Evolutionary conservation across 2,797 vertebrate genomes (phyloP), one percentile per base, ranked within the genome.

Genomic region (Rhadinocentrus ornatus): DNA sequence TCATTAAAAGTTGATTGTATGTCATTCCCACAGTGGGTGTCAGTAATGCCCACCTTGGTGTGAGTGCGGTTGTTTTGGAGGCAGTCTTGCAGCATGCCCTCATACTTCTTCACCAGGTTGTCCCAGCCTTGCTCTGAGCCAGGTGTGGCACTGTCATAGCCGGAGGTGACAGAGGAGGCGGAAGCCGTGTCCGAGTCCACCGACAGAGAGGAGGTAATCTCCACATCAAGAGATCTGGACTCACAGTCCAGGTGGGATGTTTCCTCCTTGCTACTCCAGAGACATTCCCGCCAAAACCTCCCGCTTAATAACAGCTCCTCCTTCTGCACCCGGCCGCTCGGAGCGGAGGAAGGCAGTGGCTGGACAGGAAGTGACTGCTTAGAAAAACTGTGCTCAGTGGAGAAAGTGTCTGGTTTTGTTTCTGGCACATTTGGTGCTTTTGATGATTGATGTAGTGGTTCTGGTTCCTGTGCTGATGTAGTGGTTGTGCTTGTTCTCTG

Each of bases 91-190:
- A 98, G 88, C 44, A 93, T 80, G 0, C 88, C 91, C 53, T 97
- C 95, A 1, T 95, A 96, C 48, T 92, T 95, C 93, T 91, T 94
- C 81, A 95, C 81, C 79, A 96, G 85, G 62, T 57, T 79, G 53
- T 95, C 93, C 95, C 95, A 96, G 77, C 81, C 84, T 7, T 82
- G 89, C 65, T 95, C 93, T 6, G 85, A 84, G 68, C 80, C 78
- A 0, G 92, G 88, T 0, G 92, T 92, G 39, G 91, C 78, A 13
- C 95, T 96, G 78, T 95, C 94, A 2, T 96, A 96, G 67, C 96
- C 96, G 0, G 95, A 96, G 56, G 91, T 96, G 86, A 94, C 87
- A 2, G 94, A 95, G 44, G 95, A 95, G 34, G 89, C 93, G 2
- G 91, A 93, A 77, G 94, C 91, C 0, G 91, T 86, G 77, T 95